Base-by-base conservation (phyloP, 1,140 invertebrate species). In the Pseudoatta argentina region DNA sequence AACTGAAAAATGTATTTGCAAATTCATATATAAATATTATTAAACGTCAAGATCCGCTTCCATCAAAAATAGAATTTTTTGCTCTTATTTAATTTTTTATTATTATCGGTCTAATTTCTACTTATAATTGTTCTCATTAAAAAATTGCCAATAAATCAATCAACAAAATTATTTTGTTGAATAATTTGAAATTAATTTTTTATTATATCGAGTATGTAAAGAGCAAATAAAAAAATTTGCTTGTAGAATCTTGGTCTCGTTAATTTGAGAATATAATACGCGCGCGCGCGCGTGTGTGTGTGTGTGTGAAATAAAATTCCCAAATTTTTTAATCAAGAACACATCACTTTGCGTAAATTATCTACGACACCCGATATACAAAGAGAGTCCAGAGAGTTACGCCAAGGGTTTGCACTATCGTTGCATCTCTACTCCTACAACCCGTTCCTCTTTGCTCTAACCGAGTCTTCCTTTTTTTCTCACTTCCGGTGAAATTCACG, bases 401-500 rank as follows among this genome's bases (percentile, higher is more conserved):
- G 30, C 30, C 34, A 57, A 53, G 39, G 12, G 34, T 59, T 72
- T 48, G 67, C 53, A 61, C 14, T 73, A 69, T 83, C 69, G 53
- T 14, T 63, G 69, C 55, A 63, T 5, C 5, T 18, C 24, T 8
- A 21, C 85, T 24, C 53, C 51, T 75, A 21, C 67, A 61, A 82
- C 24, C 39, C 44, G 83, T 86, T 69, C 34, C 85, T 63, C 59
- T 66, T 24, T 16, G 30, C 48, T 51, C 39, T 21, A 16, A 5
- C 48, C 12, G 63, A 21, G 24, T 79, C 64, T 51, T 86, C 8
- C 59, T 75, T 27, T 82, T 72, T 85, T 79, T 59, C 48, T 86
- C 75, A 66, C 64, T 86, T 86, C 27, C 63, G 55, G 51, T 67
- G 34, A 82, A 87, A 89, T 91, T 89, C 89, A 89, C 86, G 86